phyloP scores from a whole-genome alignment of 2,113 vertebrate genomes.

The Atlantisia rogersi region DNA sequence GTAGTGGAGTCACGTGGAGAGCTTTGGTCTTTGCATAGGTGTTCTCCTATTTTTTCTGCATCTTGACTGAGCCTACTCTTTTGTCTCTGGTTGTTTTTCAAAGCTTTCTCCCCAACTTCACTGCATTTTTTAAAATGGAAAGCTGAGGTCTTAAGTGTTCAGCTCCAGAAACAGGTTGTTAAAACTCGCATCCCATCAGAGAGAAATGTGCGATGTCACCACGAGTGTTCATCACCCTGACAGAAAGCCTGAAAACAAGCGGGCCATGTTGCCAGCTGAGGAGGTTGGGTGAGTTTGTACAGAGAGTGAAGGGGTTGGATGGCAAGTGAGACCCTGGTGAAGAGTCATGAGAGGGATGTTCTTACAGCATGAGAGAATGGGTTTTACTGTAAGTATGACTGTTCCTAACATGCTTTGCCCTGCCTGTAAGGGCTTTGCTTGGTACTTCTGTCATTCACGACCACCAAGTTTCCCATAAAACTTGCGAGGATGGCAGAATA shows the following conservation, averaged over 20 bases:
- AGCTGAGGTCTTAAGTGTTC: background rate
- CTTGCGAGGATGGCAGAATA: background rate
- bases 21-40: background rate
- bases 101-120: background rate
- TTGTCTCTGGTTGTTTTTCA: background rate
- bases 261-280: background rate
- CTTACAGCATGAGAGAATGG: background rate
- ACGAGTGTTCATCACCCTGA: background rate
- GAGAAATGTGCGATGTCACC: background rate
- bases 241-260: background rate
- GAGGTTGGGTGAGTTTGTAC: background rate
- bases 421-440: background rate
- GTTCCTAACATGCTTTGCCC: background rate
- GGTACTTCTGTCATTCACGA: background rate
- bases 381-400: background rate
- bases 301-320: background rate
- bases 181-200: background rate
- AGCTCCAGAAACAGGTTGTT: background rate
- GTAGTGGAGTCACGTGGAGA: fast-evolving
- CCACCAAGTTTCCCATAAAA: background rate
- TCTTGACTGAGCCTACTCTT: background rate
- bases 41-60: background rate
- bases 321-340: background rate
- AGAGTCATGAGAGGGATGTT: background rate
- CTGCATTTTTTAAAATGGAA: background rate